These are phyloP conservation scores for Drosophila neonasuta DNA, from an alignment of 2,888 invertebrate genomes.

Conservation along the genomic window DNA sequence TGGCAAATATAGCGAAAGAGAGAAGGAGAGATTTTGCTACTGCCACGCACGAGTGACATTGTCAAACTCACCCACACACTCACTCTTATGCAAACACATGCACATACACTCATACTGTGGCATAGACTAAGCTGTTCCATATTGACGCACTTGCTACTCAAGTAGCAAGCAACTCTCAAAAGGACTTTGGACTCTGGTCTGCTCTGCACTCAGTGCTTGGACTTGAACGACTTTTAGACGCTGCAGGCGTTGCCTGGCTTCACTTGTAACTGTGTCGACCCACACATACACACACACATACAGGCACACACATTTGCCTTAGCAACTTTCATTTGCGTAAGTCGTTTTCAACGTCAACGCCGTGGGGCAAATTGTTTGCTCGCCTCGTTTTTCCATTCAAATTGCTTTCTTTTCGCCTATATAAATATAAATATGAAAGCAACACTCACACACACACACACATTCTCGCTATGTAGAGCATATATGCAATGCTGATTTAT, in stretches of 20 bases:
- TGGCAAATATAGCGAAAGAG: slow-evolving; percentile 58
- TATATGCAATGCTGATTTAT: slow-evolving; percentile 53
- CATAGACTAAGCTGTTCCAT: slow-evolving; percentile 45
- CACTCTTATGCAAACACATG: slow-evolving; percentile 3
- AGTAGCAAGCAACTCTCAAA: slow-evolving; percentile 64
- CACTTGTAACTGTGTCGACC: slow-evolving; percentile 50
- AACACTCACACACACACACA: slow-evolving; percentile 19
- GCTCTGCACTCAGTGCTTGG: slow-evolving; percentile 34
- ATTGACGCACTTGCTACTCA: slow-evolving; percentile 64
- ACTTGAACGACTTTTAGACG: slow-evolving; percentile 59
- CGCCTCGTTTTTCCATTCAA: slow-evolving; percentile 68
- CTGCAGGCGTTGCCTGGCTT: slow-evolving; percentile 36
- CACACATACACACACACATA: slow-evolving; percentile 6
- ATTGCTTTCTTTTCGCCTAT: slow-evolving; percentile 62
- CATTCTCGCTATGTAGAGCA: slow-evolving; percentile 12
- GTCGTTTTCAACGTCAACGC: slow-evolving; percentile 59
- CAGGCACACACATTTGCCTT: neutral
- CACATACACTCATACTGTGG: slow-evolving; percentile 6
- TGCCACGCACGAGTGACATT: slow-evolving; percentile 64
- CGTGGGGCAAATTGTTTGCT: slow-evolving; percentile 57
- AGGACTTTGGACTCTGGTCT: slow-evolving; percentile 61
- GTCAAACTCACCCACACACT: slow-evolving; percentile 41
- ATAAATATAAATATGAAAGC: slow-evolving; percentile 55
- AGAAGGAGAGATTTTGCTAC: slow-evolving; percentile 28
- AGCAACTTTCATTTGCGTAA: slow-evolving; percentile 62